Evolutionary conservation across 37 sponge, comb jelly and placozoan genomes (phyloP), one percentile per base, ranked within the genome.

Genomic region (Cliona cf. orientalis): DNA sequence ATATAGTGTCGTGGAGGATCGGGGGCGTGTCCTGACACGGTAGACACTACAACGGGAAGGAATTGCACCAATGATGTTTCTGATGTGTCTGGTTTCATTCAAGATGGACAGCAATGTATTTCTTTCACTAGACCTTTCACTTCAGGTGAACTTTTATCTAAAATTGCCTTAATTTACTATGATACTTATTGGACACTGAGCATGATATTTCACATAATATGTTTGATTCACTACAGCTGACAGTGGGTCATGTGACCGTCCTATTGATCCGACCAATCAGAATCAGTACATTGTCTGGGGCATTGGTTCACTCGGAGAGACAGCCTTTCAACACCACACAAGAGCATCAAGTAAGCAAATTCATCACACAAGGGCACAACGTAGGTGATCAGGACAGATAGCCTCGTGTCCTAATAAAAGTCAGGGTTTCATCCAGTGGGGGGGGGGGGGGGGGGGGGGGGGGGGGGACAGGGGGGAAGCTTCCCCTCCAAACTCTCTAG

Each of bases 251-350:
- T 87, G 81, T 74, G 87, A 87, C 44, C 2, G 7, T 0, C 26
- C 41, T 32, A 45, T 87, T 3, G 72, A 85, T 26, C 72, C 74
- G 6, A 67, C 28, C 63, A 80, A 64, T 37, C 53, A 72, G 28
- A 22, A 66, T 3, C 76, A 75, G 71, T 85, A 76, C 72, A 86
- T 90, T 28, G 87, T 85, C 58, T 90, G 91, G 91, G 86, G 46
- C 7, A 55, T 81, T 19, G 91, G 91, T 14, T 74, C 67, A 17
- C 58, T 80, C n/a, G 87, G 81, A 66, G 80, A 65, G 6, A 85
- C 86, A 40, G 86, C 86, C 26, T 85, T 85, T 55, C 58, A 40
- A 61, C 86, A 85, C 72, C 78, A 78, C 43, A 22, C 17, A 21
- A 69, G 86, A 42, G 70, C 86, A 12, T 22, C 7, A 25, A 25